These are phyloP conservation scores for Phoxinus phoxinus DNA, from an alignment of 2,113 vertebrate species.

Conservation along the genomic window DNA sequence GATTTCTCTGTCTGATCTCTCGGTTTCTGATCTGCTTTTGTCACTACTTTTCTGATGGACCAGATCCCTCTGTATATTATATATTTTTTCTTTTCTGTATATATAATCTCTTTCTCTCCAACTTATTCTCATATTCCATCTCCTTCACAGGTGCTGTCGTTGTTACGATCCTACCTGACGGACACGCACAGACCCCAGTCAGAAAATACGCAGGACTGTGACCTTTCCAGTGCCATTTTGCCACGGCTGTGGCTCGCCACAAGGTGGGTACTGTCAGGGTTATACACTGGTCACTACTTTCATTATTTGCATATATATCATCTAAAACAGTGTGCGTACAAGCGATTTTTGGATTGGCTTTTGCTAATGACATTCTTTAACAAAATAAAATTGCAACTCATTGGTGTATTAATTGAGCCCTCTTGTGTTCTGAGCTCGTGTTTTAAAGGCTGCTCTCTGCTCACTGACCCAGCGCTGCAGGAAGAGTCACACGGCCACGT, in stretches of 20 bases:
- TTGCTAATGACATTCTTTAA: background rate
- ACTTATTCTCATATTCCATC: background rate
- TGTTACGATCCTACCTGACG: slow-evolving; percentile 86
- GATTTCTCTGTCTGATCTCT: background rate
- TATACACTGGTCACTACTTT: background rate
- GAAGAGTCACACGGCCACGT: background rate
- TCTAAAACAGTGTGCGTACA: background rate
- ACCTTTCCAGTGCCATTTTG: slow-evolving; percentile 75
- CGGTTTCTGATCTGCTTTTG: background rate
- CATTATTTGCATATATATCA: background rate
- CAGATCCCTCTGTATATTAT: background rate
- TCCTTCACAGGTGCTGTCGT: slow-evolving; percentile 83
- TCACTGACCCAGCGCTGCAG: slow-evolving; percentile 42
- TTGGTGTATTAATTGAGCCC: slow-evolving; percentile 63
- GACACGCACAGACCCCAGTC: slow-evolving; percentile 80
- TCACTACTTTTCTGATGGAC: background rate
- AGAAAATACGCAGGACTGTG: slow-evolving; percentile 70
- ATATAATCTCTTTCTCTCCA: background rate
- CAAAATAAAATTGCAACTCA: background rate
- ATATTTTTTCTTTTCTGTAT: no score
- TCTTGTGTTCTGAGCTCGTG: slow-evolving; percentile 62
- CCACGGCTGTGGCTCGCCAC: slow-evolving; percentile 89
- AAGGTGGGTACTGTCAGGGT: slow-evolving; percentile 77
- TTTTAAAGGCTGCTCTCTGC: slow-evolving; percentile 69
- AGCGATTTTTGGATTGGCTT: background rate